These are phyloP conservation scores for Drosophila ustulata DNA, from an alignment of 2,888 invertebrate genomes.

Conservation along the genomic window DNA sequence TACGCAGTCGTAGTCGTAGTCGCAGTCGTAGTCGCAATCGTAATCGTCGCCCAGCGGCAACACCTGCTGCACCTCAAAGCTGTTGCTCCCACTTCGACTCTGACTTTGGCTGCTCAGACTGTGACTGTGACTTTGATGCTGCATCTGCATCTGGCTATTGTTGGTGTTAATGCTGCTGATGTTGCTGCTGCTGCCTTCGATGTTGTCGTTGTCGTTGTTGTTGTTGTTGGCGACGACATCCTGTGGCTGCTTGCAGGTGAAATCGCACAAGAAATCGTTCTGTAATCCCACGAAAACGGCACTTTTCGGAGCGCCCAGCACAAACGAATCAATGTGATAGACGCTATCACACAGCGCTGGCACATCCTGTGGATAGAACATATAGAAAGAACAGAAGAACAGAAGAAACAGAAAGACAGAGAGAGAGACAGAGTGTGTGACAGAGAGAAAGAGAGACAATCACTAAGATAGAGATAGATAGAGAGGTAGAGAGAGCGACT, in stretches of 20 bases:
- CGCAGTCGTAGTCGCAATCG: constrained; percentile 53
- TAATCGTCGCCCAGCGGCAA: constrained; percentile 29
- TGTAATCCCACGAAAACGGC: constrained; percentile 84
- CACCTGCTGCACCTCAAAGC: constrained; percentile 35
- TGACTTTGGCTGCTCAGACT: not conserved
- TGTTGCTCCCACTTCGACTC: constrained; percentile 5
- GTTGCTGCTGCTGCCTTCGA: constrained; percentile 4
- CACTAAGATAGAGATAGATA: not conserved
- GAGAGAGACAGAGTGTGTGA: constrained; percentile 11
- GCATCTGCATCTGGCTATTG: constrained; percentile 9
- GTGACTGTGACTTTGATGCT: constrained; percentile 2
- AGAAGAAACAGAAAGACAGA: constrained; percentile 43
- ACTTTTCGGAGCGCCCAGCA: constrained; percentile 83
- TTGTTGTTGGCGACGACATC: constrained; percentile 12
- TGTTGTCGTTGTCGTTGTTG: constrained; percentile 9
- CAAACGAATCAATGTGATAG: constrained; percentile 84
- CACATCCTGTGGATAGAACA: constrained; percentile 82
- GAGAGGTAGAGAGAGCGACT: too few species aligned
- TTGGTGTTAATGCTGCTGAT: constrained; percentile 3
- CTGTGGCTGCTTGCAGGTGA: constrained; percentile 55
- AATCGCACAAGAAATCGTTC: constrained; percentile 81
- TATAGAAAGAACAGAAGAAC: constrained; percentile 72
- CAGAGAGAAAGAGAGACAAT: constrained; percentile 6
- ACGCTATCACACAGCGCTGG: constrained; percentile 80
- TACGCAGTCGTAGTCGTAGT: constrained; percentile 53